Evolutionary conservation across 2,113 vertebrate species (phyloP), one percentile per base, ranked within the genome.

Genomic region (Tenebrosternarchus preto): DNA sequence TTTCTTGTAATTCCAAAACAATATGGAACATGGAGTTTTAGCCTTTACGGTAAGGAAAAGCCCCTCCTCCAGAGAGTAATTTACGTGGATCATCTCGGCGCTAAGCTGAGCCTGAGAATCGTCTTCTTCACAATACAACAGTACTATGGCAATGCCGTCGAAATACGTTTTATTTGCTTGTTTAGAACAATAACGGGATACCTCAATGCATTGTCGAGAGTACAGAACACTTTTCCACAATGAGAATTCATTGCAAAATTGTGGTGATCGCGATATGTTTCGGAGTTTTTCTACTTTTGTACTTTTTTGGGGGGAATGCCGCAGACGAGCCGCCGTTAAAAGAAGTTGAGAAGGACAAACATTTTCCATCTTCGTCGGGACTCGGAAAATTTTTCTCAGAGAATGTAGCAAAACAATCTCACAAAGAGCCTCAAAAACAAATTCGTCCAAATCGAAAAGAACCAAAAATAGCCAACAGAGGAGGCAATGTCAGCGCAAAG

Each of bases 211-310:
- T 61, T 70, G 74, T 2, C 73, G 43, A 82, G 71, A 0, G 77
- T 69, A 68, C 85, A 57, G 84, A 72, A 80, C 82, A 85, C 84
- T 85, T 85, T 78, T 81, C 83, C 90, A 82, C 83, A 83, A 94
- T 94, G 93, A 91, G 92, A 81, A 90, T 92, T 83, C 89, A 91
- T 83, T 85, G 89, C 85, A 93, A 86, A 88, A 68, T 93, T 79
- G 87, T 88, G 80, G 84, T 68, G 86, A 86, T 93, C 88, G 90
- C 86, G 73, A 57, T 89, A 60, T 90, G 92, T 71, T 87, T 92
- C 20, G 93, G 91, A 93, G 84, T 94, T 93, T 92, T 93, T 63
- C 84, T 94, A 92, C 92, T 94, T 92, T 84, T 93, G 81, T 93
- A 93, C 92, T 93, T 93, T 89, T 91, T 86, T 67, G 91, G 91